Evolutionary conservation across 2,113 vertebrate species (phyloP).

Genomic region (Balaeniceps rex): DNA sequence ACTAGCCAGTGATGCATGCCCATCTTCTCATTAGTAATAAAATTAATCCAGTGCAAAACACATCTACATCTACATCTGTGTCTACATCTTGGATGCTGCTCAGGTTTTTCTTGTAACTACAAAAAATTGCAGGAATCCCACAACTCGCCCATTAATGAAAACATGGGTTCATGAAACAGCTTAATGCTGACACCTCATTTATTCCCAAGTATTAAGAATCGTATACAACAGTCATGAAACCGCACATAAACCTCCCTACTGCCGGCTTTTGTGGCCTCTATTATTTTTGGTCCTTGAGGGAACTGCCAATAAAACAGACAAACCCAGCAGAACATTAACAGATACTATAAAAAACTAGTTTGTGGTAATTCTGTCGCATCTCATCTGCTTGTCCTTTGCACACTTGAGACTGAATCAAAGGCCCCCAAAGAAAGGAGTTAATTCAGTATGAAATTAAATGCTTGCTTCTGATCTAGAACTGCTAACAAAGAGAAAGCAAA

Average conservation of each 20-base stretch:
- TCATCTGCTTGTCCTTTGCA: background rate
- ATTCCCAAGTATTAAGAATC: background rate
- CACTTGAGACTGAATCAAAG: background rate
- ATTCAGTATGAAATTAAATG: constrained; percentile 21
- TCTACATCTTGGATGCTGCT: background rate
- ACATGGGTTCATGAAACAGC: fast-evolving
- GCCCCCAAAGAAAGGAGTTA: background rate
- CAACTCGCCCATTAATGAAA: background rate
- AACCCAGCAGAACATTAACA: constrained; percentile 7
- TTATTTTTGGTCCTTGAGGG: background rate
- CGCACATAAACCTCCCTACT: background rate
- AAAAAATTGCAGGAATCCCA: background rate
- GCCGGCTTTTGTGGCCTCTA: background rate
- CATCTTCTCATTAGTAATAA: background rate
- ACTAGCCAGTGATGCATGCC: background rate
- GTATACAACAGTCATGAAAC: background rate
- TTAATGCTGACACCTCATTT: background rate
- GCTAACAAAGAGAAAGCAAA: background rate
- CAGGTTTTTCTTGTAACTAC: background rate
- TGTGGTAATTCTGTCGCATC: background rate
- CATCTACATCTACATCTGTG: background rate
- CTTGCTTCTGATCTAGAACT: constrained; percentile 6
- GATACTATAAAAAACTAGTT: background rate
- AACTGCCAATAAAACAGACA: background rate
- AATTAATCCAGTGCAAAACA: background rate